A percentile compares a stretch with the other conserved stretches of the same genome.
Conservation (phyloP, 2,888 invertebrate species). For the Miltochrista miniata region DNA sequence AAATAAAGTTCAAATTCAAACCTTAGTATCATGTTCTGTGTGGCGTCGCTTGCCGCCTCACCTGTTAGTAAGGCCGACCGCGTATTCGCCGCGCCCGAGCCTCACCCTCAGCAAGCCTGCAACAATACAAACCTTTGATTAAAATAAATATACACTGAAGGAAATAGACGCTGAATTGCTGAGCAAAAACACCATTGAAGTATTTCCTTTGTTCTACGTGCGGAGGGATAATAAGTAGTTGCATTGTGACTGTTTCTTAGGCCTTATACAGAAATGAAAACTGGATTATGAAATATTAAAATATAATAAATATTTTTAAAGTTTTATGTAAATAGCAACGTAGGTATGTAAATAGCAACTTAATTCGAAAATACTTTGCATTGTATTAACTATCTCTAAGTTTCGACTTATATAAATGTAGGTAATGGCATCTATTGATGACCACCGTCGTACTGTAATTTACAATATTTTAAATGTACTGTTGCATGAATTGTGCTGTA, state of each 20-base stretch:
- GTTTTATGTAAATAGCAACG: too few relatives aligned
- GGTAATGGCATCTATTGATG: too few relatives aligned
- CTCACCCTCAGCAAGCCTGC: slow-evolving; percentile 73
- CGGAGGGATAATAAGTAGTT: slow-evolving; percentile 2
- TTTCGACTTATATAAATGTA: too few relatives aligned
- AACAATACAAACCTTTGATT: slow-evolving; percentile 47
- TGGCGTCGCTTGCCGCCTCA: slow-evolving; percentile 80
- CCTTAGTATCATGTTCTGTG: slow-evolving; percentile 83
- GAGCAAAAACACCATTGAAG: slow-evolving; percentile 7
- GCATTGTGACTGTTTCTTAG: background rate
- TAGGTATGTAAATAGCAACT: too few relatives aligned
- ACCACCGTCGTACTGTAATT: too few relatives aligned
- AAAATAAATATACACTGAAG: slow-evolving; percentile 10
- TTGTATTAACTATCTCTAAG: too few relatives aligned
- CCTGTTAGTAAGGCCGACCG: slow-evolving; percentile 82
- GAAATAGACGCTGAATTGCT: slow-evolving; percentile 4
- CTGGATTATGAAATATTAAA: background rate
- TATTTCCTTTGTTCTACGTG: slow-evolving; percentile 11
- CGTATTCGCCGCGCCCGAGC: slow-evolving; percentile 74
- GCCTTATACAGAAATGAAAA: background rate
- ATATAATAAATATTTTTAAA: too few relatives aligned
- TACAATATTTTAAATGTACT: too few relatives aligned
- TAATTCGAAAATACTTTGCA: too few relatives aligned
- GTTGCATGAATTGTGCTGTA: background rate
- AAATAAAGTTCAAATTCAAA: slow-evolving; percentile 74